Evolutionary conservation across 1,140 invertebrate species (phyloP), one percentile per base, ranked within the genome.

Genomic region (Aradophagus sp.): DNA sequence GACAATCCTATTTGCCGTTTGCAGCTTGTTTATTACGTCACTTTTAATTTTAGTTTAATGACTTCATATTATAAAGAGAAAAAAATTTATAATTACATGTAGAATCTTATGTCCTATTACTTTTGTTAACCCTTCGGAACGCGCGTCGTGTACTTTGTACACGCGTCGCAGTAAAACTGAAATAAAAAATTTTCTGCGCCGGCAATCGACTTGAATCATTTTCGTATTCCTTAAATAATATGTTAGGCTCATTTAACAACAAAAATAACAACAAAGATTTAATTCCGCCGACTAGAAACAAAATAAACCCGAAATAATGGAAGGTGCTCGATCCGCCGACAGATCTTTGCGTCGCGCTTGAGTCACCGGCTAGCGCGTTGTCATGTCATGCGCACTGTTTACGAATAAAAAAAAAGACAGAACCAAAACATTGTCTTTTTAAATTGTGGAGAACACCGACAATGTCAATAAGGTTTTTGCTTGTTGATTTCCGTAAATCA

Each of bases 301-400:
- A 39, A 39, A 39, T 39, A 12, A 39, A 23, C 36, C 19, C 36
- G 19, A 13, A 20, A 39, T 23, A 17, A 8, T 23, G 20, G 20
- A 23, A 23, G 20, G 20, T 23, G 20, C 8, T 23, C 20, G 20
- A 8, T 23, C 20, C 20, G 20, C 20, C 20, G 8, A 23, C 20
- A 23, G 20, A 23, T 23, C 20, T 23, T 23, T 8, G 20, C 20
- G 20, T 4, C 20, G 20, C 20, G 20, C 20, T 23, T 8, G 20
- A 23, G 20, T 23, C 20, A 23, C 20, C 20, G 20, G 20, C 20
- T 27, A 42, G 23, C 13, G 39, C 23, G 39, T 42, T 42, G 27
- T 19, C 39, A 23, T 26, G 39, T 42, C 39, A 42, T 42, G 39
- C 39, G 39, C 39, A 42, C 39, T 42, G 11, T 42, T 42, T 42